Evolutionary conservation across 2,888 invertebrate genomes (phyloP), one percentile per base, ranked within the genome.

Genomic region (Agrochola circellaris): DNA sequence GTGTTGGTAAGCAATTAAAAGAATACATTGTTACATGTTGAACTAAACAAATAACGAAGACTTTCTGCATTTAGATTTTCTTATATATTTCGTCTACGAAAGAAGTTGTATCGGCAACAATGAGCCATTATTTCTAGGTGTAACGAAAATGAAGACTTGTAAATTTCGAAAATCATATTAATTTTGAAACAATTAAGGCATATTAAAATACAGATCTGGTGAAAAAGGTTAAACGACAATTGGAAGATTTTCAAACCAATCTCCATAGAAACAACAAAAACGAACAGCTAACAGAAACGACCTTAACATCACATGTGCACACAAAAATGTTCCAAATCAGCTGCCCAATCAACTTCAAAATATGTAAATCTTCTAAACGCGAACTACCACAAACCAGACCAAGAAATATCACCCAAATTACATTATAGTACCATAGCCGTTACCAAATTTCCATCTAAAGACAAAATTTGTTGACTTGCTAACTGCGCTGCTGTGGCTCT

Each of bases 401-500:
- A 66, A 56, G 60, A 73, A 61, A 73, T 64, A 20, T 23, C 45
- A 67, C 3, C 20, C 15, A 70, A 64, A 17, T 61, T 64, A 58
- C 56, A 58, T 42, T 56, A 72, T 45, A 45, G 13, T 45, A 60
- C 48, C 61, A 30, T n/a, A 17, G 30, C 23, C 15, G 51, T 75
- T 67, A 78, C 67, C 23, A 74, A 85, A 67, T 70, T 20, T 65
- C 84, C 79, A 68, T 72, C 20, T 84, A 68, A 34, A 72, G 76
- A 72, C 51, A 69, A 84, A 68, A 75, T 75, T 62, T 51, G 51
- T 56, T 66, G 45, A 82, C 42, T 73, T 82, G 88, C 42, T 85
- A 88, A 84, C 71, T 77, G 72, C 56, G 66, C 26, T 64, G 51
- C 48, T 62, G 11, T 54, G 86, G 51, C 79, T 77, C 87, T 79